Conservation (phyloP, 2,888 invertebrate species). For the Cephus sareptanus region DNA sequence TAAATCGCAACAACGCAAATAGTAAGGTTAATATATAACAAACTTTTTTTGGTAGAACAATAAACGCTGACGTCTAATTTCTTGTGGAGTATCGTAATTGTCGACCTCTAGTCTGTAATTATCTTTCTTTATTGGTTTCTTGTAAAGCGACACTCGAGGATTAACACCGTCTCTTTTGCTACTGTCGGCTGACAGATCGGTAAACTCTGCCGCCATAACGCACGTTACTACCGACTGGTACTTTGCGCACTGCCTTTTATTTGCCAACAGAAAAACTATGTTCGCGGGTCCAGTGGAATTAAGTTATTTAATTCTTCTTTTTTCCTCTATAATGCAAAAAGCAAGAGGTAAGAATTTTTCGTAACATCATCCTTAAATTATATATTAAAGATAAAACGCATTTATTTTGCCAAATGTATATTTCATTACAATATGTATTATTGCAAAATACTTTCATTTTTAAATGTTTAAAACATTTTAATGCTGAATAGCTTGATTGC, state of each 20-base stretch:
- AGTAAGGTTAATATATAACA: slow-evolving; percentile 15
- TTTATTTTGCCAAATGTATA: background rate
- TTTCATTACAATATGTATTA: background rate
- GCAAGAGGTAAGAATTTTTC: background rate
- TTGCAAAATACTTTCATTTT: background rate
- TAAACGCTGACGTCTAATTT: slow-evolving; percentile 53
- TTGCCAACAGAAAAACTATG: background rate
- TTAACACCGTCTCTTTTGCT: slow-evolving; percentile 10
- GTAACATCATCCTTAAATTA: too few species aligned
- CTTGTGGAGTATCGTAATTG: slow-evolving; percentile 54
- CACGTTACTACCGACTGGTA: background rate
- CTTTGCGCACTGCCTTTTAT: background rate
- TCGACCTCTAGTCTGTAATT: slow-evolving; percentile 52
- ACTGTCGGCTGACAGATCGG: background rate
- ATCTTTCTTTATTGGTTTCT: slow-evolving; percentile 55
- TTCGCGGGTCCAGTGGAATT: too few species aligned
- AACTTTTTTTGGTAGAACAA: slow-evolving; percentile 58
- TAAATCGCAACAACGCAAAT: slow-evolving; percentile 9
- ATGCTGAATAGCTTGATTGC: background rate
- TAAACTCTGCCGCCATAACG: background rate
- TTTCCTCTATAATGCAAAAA: background rate
- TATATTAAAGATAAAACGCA: background rate
- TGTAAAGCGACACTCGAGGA: slow-evolving; percentile 48
- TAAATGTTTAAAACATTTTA: background rate
- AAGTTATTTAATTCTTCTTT: too few species aligned